phyloP scores from a whole-genome alignment of 2,888 invertebrate genomes.

The Spisula subtruncata region DNA sequence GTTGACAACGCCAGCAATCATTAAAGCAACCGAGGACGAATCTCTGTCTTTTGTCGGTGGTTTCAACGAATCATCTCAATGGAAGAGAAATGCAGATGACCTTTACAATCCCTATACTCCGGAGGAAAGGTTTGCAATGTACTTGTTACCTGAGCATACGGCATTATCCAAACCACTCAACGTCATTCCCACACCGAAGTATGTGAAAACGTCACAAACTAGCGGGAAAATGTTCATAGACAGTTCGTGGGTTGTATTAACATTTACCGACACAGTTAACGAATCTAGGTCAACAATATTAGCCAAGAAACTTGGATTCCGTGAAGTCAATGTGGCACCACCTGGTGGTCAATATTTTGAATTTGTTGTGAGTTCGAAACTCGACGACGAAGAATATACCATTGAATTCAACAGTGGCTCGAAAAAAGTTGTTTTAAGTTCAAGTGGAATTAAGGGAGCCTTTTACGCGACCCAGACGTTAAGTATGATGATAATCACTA shows the following conservation, averaged over 20 bases:
- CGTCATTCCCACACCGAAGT: not conserved
- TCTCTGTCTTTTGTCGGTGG: conserved; percentile 38
- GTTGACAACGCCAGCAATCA: not conserved
- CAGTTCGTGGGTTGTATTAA: conserved; percentile 46
- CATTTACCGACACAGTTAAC: conserved; percentile 24
- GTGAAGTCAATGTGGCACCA: not conserved
- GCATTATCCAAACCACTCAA: not conserved
- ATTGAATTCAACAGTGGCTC: not conserved
- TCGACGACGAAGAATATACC: conserved; percentile 24
- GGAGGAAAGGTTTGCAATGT: conserved; percentile 39
- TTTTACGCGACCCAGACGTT: conserved; percentile 82
- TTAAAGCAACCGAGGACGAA: conserved; percentile 48
- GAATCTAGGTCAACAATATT: conserved; percentile 17
- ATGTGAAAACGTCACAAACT: not conserved
- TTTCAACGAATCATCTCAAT: conserved; percentile 37
- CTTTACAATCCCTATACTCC: conserved; percentile 53
- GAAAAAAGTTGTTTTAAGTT: conserved; percentile 69
- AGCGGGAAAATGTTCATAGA: conserved; percentile 26
- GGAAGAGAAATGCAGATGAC: conserved; percentile 48
- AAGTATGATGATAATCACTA: conserved; percentile 47
- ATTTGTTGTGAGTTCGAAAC: not conserved
- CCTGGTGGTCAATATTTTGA: conserved; percentile 17
- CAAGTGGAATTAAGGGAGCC: conserved; percentile 73
- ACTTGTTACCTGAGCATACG: not conserved
- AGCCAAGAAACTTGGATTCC: conserved; percentile 34